A percentile compares a stretch with the other conserved stretches of the same genome.
Conservation (phyloP, 2,113 vertebrate genomes). For the Dolichallabes microphthalmus region DNA sequence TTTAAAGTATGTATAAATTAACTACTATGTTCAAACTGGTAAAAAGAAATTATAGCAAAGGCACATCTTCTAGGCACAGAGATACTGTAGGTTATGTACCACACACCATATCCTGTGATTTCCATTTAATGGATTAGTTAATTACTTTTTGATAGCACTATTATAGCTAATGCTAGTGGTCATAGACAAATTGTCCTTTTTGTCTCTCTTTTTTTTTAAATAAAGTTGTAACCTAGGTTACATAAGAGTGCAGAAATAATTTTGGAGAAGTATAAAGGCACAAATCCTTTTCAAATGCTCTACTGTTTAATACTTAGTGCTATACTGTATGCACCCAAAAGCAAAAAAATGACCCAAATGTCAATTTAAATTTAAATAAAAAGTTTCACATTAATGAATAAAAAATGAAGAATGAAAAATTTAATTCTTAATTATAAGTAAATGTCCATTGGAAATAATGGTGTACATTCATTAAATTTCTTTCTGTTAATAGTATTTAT, state of each 20-base stretch:
- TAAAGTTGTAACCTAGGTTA: neutral
- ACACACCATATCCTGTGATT: neutral
- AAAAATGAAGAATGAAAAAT: conserved; percentile 13
- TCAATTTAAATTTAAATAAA: neutral
- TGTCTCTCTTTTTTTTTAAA: neutral
- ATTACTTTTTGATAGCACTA: conserved; percentile 36
- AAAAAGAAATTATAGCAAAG: neutral
- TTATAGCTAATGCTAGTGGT: neutral
- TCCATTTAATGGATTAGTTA: conserved; percentile 20
- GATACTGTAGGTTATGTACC: neutral
- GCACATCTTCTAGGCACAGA: neutral
- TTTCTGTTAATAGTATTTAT: conserved; percentile 80
- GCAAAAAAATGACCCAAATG: neutral
- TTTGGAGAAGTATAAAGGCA: neutral
- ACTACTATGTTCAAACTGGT: neutral
- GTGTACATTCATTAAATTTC: conserved; percentile 64
- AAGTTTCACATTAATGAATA: conserved; percentile 18
- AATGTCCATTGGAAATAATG: conserved; percentile 56
- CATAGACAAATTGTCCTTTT: neutral
- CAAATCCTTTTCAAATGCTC: neutral
- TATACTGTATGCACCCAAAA: neutral
- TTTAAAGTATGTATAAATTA: neutral
- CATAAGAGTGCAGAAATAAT: neutral
- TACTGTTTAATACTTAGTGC: neutral
- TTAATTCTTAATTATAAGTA: conserved; percentile 51